A percentile compares a stretch with the other conserved stretches of the same genome.
Evolutionary conservation across 2,888 invertebrate genomes (phyloP).

Genomic region (Balanococcus diminutus): DNA sequence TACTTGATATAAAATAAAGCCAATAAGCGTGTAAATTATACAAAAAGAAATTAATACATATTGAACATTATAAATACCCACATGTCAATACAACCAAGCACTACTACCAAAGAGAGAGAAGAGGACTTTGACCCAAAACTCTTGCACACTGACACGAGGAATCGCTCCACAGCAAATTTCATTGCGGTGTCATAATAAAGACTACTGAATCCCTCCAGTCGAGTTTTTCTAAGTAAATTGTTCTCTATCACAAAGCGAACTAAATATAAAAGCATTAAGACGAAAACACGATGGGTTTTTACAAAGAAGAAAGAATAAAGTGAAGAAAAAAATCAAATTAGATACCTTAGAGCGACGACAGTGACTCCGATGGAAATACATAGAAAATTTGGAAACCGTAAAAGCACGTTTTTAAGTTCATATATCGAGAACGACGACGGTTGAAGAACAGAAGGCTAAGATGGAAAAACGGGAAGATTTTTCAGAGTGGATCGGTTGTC

Average conservation of each 20-base stretch:
- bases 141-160: neutral
- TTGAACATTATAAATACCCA: neutral
- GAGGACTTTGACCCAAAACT: neutral
- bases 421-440: neutral
- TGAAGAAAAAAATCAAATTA: neutral
- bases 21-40: neutral
- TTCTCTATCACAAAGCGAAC: neutral
- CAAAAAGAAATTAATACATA: neutral
- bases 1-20: neutral
- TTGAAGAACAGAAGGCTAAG: conserved; percentile 39
- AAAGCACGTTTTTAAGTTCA: conserved; percentile 29
- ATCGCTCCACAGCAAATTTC: neutral
- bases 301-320: neutral
- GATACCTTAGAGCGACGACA: neutral
- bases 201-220: neutral
- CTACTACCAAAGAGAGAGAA: neutral
- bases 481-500: conserved; percentile 39
- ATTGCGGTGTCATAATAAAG: neutral
- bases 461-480: conserved; percentile 43
- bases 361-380: neutral
- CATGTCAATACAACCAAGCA: neutral
- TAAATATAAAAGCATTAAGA: neutral
- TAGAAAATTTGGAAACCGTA: conserved; percentile 21
- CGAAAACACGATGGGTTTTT: neutral
- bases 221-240: neutral